phyloP scores from a whole-genome alignment of 1,140 invertebrate species.

The Lucilia sericata region DNA sequence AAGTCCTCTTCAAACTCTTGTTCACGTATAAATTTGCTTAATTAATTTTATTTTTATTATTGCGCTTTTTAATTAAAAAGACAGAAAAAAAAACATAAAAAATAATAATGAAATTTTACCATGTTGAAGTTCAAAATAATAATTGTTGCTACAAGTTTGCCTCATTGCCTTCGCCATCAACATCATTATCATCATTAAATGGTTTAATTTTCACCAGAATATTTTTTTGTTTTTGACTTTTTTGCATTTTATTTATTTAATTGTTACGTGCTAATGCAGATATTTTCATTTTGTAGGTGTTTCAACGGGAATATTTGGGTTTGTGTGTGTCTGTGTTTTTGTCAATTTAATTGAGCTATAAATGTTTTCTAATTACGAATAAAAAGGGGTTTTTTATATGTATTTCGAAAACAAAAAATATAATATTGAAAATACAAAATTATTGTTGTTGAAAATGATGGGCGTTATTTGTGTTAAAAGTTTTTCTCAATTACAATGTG shows the following conservation, averaged over 20 bases:
- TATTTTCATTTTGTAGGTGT: not conserved
- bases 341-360: slow-evolving; percentile 27
- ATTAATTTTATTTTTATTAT: slow-evolving; percentile 22
- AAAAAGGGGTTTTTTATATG: not conserved
- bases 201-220: slow-evolving; percentile 3
- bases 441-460: not conserved
- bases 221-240: not conserved
- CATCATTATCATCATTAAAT: slow-evolving; percentile 25
- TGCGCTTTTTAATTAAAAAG: slow-evolving; percentile 18
- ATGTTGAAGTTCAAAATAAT: not conserved
- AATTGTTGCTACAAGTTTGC: not conserved
- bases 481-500: not conserved
- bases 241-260: not conserved
- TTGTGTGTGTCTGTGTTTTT: not conserved
- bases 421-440: not conserved
- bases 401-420: not conserved
- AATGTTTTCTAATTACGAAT: slow-evolving; percentile 24
- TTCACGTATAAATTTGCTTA: slow-evolving; percentile 12
- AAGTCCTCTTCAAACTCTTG: slow-evolving; percentile 16
- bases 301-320: not conserved
- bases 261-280: not conserved
- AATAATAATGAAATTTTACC: not conserved
- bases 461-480: slow-evolving; percentile 7
- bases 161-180: not conserved
- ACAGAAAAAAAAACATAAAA: not conserved